phyloP scores from a whole-genome alignment of 2,113 vertebrate species.

The Lamprotornis superbus region DNA sequence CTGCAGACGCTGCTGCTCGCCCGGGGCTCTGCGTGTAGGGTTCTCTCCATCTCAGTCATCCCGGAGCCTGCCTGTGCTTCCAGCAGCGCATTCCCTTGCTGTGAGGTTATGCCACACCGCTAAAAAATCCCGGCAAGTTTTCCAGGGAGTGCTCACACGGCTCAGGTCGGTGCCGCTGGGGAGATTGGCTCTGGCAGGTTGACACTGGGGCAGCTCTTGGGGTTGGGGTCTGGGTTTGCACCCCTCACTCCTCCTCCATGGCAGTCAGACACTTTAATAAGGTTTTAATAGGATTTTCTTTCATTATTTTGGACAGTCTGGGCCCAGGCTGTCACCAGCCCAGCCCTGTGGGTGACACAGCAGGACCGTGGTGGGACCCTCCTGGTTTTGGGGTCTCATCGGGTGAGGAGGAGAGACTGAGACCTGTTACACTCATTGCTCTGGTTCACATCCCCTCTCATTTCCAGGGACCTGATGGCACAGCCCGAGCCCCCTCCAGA shows the following conservation, averaged over 20 bases:
- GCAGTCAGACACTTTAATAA: neutral
- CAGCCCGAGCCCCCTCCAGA: neutral
- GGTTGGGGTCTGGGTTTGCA: neutral
- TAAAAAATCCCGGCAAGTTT: neutral
- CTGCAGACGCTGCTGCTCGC: neutral
- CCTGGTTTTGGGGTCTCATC: neutral
- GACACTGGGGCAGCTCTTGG: rapidly evolving
- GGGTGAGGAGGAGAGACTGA: neutral
- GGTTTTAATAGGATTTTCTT: neutral
- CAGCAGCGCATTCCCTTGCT: neutral
- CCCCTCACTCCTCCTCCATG: rapidly evolving
- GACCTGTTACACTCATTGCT: neutral
- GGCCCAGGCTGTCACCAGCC: rapidly evolving
- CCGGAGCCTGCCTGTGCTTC: neutral
- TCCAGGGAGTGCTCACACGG: neutral
- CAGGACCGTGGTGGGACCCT: rapidly evolving
- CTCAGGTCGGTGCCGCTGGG: rapidly evolving
- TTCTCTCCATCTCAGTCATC: neutral
- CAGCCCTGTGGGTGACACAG: neutral
- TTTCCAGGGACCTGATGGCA: slow-evolving; percentile 63
- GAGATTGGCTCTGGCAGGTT: rapidly evolving
- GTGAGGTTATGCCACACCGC: neutral
- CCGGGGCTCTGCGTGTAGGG: rapidly evolving
- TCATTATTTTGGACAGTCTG: neutral
- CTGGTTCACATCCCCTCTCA: neutral